These are phyloP conservation scores for Corythornis leucogaster DNA, from an alignment of 2,797 vertebrate species.

Conservation along the genomic window DNA sequence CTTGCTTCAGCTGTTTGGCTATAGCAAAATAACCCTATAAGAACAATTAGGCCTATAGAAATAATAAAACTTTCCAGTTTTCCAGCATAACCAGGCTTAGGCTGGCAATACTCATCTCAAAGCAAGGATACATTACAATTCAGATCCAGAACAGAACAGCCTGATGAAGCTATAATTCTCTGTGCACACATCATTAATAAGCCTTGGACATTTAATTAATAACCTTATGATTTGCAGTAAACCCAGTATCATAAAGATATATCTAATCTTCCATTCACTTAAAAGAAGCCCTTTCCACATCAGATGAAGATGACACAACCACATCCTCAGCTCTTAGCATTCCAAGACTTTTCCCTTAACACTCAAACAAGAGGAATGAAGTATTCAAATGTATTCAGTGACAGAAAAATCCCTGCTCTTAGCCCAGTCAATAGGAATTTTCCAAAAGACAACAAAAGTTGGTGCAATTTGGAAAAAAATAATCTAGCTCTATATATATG, in stretches of 20 bases:
- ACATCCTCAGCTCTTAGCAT: background rate
- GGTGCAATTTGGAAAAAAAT: background rate
- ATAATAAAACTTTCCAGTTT: background rate
- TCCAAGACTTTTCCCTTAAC: background rate
- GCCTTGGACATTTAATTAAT: constrained; percentile 9
- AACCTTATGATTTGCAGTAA: constrained; percentile 21
- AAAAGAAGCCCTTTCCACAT: background rate
- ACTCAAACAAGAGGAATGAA: background rate
- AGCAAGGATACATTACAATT: background rate
- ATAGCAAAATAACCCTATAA: background rate
- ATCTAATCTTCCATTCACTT: background rate
- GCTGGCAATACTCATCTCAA: background rate
- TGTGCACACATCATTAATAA: constrained; percentile 26
- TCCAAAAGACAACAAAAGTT: background rate
- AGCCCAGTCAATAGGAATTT: background rate
- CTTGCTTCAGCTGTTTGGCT: background rate
- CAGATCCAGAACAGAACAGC: background rate
- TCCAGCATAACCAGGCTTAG: background rate
- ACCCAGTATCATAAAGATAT: background rate
- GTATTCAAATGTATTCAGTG: background rate
- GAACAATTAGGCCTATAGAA: background rate
- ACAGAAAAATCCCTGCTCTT: background rate
- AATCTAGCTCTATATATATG: background rate
- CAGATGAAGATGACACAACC: background rate
- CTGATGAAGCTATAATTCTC: background rate